phyloP scores from a whole-genome alignment of 2,888 invertebrate species.

The Polyommatus iphigenia region DNA sequence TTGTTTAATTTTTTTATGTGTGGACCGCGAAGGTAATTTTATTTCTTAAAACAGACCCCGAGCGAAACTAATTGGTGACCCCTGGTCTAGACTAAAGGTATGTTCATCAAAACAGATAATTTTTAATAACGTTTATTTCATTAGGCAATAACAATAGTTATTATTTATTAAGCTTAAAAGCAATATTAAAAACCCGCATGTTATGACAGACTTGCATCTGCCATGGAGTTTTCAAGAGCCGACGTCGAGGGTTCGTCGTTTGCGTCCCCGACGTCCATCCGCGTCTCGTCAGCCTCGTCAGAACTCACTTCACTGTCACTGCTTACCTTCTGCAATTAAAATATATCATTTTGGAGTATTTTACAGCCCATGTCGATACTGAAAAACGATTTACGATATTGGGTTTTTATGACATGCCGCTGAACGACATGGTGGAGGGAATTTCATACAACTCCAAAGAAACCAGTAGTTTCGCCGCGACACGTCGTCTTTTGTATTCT shows the following conservation, averaged over 20 bases:
- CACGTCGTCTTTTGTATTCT: too few species aligned
- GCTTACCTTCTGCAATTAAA: conserved; percentile 6
- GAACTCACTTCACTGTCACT: background rate
- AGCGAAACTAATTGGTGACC: too few species aligned
- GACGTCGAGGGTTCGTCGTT: background rate
- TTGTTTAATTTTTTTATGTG: too few species aligned
- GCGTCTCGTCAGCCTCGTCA: conserved; percentile 2
- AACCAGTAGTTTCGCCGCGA: too few species aligned
- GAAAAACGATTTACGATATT: background rate
- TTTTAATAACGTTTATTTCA: background rate
- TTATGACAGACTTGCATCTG: background rate
- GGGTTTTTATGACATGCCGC: too few species aligned
- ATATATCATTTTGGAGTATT: background rate
- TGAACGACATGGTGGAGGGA: too few species aligned
- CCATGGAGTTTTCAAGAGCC: background rate
- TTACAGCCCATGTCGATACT: background rate
- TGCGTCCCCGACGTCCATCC: background rate
- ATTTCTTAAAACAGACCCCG: too few species aligned
- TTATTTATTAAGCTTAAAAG: background rate
- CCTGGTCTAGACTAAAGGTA: background rate
- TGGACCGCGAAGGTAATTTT: too few species aligned
- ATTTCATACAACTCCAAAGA: too few species aligned
- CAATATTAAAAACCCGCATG: background rate
- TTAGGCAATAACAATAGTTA: background rate
- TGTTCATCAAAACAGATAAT: background rate